phyloP scores from a whole-genome alignment of 2,113 vertebrate species.

The Atractosteus spatula region DNA sequence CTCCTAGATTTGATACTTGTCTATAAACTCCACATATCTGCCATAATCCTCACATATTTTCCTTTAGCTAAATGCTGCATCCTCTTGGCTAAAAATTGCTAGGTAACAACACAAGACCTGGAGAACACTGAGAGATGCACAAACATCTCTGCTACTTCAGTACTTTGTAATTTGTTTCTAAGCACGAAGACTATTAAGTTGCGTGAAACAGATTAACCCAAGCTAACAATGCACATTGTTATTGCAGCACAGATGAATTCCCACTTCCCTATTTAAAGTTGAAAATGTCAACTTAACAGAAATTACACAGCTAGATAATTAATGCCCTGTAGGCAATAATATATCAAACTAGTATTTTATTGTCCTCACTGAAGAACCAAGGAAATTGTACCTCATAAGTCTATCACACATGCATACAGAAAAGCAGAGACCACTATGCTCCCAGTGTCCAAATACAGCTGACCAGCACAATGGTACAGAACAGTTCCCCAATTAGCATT shows the following conservation, averaged over 20 bases:
- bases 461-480: too few species aligned
- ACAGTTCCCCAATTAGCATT: too few species aligned
- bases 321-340: constrained; percentile 21
- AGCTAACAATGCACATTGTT: constrained; percentile 47
- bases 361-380: too few species aligned
- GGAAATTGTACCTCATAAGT: too few species aligned
- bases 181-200: constrained; percentile 52
- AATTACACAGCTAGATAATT: constrained; percentile 28
- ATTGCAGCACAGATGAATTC: constrained; percentile 50
- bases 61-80: constrained; percentile 60
- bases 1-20: constrained; percentile 38
- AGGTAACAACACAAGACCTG: constrained; percentile 58
- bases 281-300: constrained; percentile 19
- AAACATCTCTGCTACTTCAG: constrained; percentile 42
- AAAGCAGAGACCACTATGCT: too few species aligned
- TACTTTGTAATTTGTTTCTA: constrained; percentile 63
- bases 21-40: constrained; percentile 41
- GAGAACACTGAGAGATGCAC: constrained; percentile 26
- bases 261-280: constrained; percentile 39
- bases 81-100: constrained; percentile 70
- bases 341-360: neutral
- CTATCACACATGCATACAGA: too few species aligned
- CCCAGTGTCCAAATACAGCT: too few species aligned
- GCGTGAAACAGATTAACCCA: constrained; percentile 55
- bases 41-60: constrained; percentile 63